Evolutionary conservation across 2,888 invertebrate species (phyloP), one percentile per base, ranked within the genome.

Genomic region (Agrotis exclamationis): DNA sequence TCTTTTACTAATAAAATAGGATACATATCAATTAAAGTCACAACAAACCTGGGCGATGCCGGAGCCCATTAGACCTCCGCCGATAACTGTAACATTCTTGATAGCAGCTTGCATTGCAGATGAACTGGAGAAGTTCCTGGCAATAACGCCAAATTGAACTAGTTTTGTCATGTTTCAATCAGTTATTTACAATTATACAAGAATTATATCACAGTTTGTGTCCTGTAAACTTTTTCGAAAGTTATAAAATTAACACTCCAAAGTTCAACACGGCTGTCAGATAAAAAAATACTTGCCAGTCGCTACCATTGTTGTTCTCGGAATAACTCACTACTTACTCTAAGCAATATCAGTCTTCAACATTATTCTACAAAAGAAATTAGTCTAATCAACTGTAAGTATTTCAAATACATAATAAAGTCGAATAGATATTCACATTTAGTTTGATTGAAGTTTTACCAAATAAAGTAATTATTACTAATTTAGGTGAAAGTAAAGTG

Each of bases 31-130:
- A 13, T 50, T 0, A 39, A 44, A 66, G 28, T 57, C n/a, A 62
- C 54, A 54, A 80, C 81, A 63, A 67, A 98, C 98, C 97, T 99
- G 99, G 58, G 98, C 98, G 85, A 99, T 98, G 63, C 99, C 99
- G 57, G 98, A 97, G 5, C 99, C 99, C 99, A 99, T 99, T 11
- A 98, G 95, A 9, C 99, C 99, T 53, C 98, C 98, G n/a, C 99
- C 99, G 84, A 99, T 97, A 60, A 99, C 97, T 3, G 98, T 98
- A 28, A 99, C 97, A 92, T 97, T 97, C 91, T 98, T 98, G 64
- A 98, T 97, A n/a, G 95, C 94, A 87, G 97, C 97, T 84, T 91
- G 88, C 62, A 87, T 80, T 28, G 92, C 87, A 3, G 91, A 79
- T 18, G 95, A 92, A 89, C 90, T 94, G 9, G 95, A 95, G 85